These are phyloP conservation scores for Turdus rufiventris DNA, from an alignment of 2,113 vertebrate species.

Conservation along the genomic window DNA sequence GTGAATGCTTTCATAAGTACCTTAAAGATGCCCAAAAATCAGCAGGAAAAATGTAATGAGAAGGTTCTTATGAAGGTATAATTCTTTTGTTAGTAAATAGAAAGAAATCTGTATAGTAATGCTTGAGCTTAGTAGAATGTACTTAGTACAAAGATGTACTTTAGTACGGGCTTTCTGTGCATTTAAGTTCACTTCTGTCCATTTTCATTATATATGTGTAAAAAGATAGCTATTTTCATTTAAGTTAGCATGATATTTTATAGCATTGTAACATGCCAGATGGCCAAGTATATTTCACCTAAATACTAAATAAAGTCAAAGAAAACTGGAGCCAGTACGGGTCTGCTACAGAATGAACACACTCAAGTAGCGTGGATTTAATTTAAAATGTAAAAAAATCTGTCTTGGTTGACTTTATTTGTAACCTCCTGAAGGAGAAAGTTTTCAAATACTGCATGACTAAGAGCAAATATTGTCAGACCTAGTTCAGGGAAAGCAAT, in stretches of 20 bases:
- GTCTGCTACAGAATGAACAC: background rate
- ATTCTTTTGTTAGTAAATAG: background rate
- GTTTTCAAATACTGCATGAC: background rate
- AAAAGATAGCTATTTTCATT: background rate
- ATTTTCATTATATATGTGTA: background rate
- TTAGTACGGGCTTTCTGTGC: background rate
- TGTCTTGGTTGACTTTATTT: background rate
- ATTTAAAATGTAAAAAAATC: background rate
- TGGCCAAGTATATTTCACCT: background rate
- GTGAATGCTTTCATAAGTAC: background rate
- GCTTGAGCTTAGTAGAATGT: background rate
- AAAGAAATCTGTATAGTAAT: background rate
- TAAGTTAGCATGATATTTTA: background rate
- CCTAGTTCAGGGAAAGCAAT: background rate
- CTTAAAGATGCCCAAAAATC: background rate
- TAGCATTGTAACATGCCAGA: background rate
- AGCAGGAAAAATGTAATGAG: background rate
- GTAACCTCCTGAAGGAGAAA: background rate
- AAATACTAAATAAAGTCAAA: background rate
- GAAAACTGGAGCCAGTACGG: background rate
- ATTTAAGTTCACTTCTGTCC: background rate
- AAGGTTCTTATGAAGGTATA: background rate
- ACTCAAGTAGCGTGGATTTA: background rate
- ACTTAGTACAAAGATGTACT: background rate
- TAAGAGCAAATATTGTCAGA: constrained; percentile 3